Evolutionary conservation across 2,888 invertebrate genomes (phyloP).

Genomic region (Fabriciana adippe): DNA sequence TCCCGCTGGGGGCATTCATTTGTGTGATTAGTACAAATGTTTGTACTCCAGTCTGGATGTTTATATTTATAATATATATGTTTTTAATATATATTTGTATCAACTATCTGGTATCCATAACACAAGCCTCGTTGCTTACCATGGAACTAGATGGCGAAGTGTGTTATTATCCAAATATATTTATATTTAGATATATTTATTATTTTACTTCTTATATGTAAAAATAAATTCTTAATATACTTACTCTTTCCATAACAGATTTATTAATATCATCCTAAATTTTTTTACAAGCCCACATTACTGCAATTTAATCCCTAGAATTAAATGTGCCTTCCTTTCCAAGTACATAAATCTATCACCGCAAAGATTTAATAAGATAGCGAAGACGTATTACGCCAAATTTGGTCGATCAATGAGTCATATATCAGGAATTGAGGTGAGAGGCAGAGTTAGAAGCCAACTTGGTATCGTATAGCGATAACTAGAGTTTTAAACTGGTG

Average conservation of each 20-base stretch:
- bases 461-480: constrained; percentile 29
- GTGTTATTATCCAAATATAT: too few relatives aligned
- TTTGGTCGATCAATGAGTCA: constrained; percentile 25
- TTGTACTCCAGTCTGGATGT: too few relatives aligned
- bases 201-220: too few relatives aligned
- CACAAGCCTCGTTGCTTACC: too few relatives aligned
- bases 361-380: constrained; percentile 28
- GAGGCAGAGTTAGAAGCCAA: constrained; percentile 22
- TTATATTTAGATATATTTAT: too few relatives aligned
- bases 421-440: constrained; percentile 26
- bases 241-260: not conserved
- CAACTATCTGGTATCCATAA: too few relatives aligned
- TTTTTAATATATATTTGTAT: too few relatives aligned
- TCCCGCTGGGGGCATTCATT: too few relatives aligned
- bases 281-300: not conserved
- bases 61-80: too few relatives aligned
- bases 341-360: constrained; percentile 35
- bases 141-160: too few relatives aligned
- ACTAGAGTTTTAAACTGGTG: constrained; percentile 34
- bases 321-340: constrained; percentile 12
- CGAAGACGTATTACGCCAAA: constrained; percentile 22
- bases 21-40: too few relatives aligned
- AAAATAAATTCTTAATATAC: too few relatives aligned
- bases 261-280: not conserved
- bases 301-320: constrained; percentile 2